Conservation (phyloP, 2,797 vertebrate species). For the Gouania willdenowi region DNA sequence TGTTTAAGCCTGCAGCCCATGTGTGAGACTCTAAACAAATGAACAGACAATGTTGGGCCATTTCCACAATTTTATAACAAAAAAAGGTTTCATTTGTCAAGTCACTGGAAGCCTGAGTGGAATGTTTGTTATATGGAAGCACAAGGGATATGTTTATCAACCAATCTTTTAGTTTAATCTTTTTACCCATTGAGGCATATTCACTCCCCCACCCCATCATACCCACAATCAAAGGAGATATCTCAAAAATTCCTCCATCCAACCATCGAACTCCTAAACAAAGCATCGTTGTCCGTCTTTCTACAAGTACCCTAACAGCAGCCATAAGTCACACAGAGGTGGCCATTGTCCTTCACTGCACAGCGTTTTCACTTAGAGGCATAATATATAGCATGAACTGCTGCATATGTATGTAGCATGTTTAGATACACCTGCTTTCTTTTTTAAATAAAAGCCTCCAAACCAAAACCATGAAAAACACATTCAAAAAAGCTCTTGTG, state of each 20-base stretch:
- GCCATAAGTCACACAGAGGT: slow-evolving; percentile 43
- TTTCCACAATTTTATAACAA: slow-evolving; percentile 23
- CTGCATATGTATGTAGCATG: slow-evolving; percentile 24
- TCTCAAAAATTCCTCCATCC: slow-evolving; percentile 32
- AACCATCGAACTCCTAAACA: slow-evolving; percentile 33
- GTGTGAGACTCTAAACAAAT: slow-evolving; percentile 20
- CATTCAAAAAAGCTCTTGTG: slow-evolving; percentile 24
- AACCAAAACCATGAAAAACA: slow-evolving; percentile 2
- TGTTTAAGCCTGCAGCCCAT: slow-evolving; percentile 23
- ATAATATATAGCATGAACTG: slow-evolving; percentile 9
- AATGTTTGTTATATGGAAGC: slow-evolving; percentile 30
- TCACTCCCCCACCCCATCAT: no score
- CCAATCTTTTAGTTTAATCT: not conserved
- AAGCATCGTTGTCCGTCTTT: slow-evolving; percentile 37
- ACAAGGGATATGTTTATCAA: slow-evolving; percentile 6
- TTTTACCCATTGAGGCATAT: not conserved
- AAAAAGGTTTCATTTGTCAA: slow-evolving; percentile 6
- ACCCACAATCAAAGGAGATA: slow-evolving; percentile 19
- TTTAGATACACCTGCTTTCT: slow-evolving; percentile 38
- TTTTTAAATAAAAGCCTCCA: slow-evolving; percentile 9
- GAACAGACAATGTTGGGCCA: slow-evolving; percentile 6
- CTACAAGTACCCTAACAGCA: slow-evolving; percentile 32
- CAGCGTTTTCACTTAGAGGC: slow-evolving; percentile 48
- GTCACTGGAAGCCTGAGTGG: slow-evolving; percentile 18
- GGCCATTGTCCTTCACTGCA: slow-evolving; percentile 40